Base-by-base conservation (phyloP, 2,797 vertebrate species). In the Momotus momota region DNA sequence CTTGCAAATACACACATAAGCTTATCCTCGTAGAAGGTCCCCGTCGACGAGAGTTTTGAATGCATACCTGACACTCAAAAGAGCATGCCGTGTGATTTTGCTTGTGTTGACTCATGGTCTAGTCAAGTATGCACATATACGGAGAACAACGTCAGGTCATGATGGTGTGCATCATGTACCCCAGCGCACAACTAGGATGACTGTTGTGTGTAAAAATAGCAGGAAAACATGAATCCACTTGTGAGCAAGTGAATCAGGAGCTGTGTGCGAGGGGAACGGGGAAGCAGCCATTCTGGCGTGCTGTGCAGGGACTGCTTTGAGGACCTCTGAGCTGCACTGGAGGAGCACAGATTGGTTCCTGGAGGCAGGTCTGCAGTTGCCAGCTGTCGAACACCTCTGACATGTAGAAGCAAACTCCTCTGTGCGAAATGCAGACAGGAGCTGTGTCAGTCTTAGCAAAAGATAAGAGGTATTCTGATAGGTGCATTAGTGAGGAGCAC, bases 151-250 rank as follows among this genome's bases (percentile, higher is more conserved):
- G 51, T 75, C 74, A 84, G 82, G 79, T 91, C 85, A 77, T 66
- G 40, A 40, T 14, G 58, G 31, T 3, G 14, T 75, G 95, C 73
- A 90, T 94, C 89, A 93, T 13, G 40, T 27, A 48, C 20, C 65
- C 25, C 65, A 57, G 49, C 3, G 1, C 87, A 78, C 81, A 70
- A 38, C 62, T 8, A 5, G 48, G 55, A 66, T 91, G 95, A 90
- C 82, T 95, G 51, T 6, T 79, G 33, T 46, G 29, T 27, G 57
- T 87, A 96, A 93, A 95, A 96, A 96, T 91, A 95, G 91, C 86
- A 90, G 89, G 93, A 96, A 95, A 95, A 92, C 14, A 26, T 82
- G 71, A 93, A 60, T 94, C 43, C 2, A 3, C 38, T 88, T 43
- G 60, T 26, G 52, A 93, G 77, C 48, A 43, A 60, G 38, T 92